Percentiles rank a stretch among this genome's conserved stretches.
Evolutionary conservation across 2,888 invertebrate genomes (phyloP).

Genomic region (Steinernema carpocapsae): DNA sequence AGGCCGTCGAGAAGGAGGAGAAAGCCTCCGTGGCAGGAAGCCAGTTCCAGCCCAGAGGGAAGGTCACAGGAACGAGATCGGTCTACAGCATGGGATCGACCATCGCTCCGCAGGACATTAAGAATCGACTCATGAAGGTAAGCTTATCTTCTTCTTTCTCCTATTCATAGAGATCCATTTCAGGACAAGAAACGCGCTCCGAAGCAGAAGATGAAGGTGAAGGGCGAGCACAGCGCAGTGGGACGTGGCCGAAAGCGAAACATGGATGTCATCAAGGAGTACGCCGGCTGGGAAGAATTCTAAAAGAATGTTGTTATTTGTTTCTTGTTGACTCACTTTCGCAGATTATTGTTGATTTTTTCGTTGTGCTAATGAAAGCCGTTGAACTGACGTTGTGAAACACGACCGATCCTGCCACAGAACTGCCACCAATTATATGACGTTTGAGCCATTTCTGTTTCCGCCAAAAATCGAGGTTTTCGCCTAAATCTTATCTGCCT

Average conservation of each 20-base stretch:
- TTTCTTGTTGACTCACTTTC: slow-evolving; percentile 28
- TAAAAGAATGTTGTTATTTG: slow-evolving; percentile 45
- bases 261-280: slow-evolving; percentile 62
- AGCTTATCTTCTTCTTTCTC: slow-evolving; percentile 7
- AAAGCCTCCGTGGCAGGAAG: neutral
- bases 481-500: no score
- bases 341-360: slow-evolving; percentile 27
- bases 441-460: no score
- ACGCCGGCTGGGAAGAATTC: slow-evolving; percentile 61
- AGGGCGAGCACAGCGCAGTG: slow-evolving; percentile 66
- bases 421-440: no score
- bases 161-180: slow-evolving; percentile 1
- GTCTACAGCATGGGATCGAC: slow-evolving; percentile 53
- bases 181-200: slow-evolving; percentile 55
- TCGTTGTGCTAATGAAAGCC: neutral
- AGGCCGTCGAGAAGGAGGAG: slow-evolving; percentile 11
- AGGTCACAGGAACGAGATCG: slow-evolving; percentile 42
- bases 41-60: slow-evolving; percentile 30
- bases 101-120: slow-evolving; percentile 62
- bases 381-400: neutral
- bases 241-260: slow-evolving; percentile 63
- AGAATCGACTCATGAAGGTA: slow-evolving; percentile 55
- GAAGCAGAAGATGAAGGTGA: slow-evolving; percentile 62
- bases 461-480: no score
- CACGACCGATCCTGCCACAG: no score